A percentile compares a stretch with the other conserved stretches of the same genome.
These are phyloP conservation scores for Orientallactaga bullata DNA, from an alignment of 2,113 vertebrate species.

Conservation along the genomic window DNA sequence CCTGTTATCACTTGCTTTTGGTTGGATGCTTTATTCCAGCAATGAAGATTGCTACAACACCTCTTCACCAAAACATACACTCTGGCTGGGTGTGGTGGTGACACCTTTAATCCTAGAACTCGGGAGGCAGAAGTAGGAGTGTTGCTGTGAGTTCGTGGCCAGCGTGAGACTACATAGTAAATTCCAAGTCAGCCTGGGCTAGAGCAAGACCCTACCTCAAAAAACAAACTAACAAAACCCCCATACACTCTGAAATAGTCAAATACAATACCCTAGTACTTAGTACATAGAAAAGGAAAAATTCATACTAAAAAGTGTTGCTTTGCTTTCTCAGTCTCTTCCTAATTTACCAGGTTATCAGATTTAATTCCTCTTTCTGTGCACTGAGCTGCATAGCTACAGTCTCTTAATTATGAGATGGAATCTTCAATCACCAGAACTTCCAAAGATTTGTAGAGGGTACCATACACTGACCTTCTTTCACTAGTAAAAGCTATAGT, in stretches of 20 bases:
- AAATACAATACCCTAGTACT: neutral
- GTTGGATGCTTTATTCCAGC: too few species aligned
- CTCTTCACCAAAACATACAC: too few species aligned
- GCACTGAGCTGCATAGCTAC: conserved; percentile 24
- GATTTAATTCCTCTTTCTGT: neutral
- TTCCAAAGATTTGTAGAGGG: neutral
- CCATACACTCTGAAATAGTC: neutral
- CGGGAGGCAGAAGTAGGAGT: too few species aligned
- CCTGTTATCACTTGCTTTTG: too few species aligned
- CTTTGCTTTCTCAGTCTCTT: neutral
- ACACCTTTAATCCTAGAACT: too few species aligned
- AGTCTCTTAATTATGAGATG: conserved; percentile 17
- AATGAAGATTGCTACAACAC: too few species aligned
- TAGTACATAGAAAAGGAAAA: neutral
- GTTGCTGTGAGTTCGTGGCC: too few species aligned
- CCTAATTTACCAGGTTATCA: conserved; percentile 29
- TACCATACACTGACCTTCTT: neutral
- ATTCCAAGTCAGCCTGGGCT: too few species aligned
- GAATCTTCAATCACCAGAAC: conserved; percentile 16
- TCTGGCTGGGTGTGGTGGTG: too few species aligned
- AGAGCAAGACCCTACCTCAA: too few species aligned
- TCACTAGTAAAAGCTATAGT: neutral
- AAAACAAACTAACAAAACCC: too few species aligned
- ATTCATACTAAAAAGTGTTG: neutral
- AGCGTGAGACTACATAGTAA: too few species aligned